Percentiles rank a stretch among this genome's conserved stretches.
Conservation (phyloP, 2,113 vertebrate genomes). For the Burhinus oedicnemus region DNA sequence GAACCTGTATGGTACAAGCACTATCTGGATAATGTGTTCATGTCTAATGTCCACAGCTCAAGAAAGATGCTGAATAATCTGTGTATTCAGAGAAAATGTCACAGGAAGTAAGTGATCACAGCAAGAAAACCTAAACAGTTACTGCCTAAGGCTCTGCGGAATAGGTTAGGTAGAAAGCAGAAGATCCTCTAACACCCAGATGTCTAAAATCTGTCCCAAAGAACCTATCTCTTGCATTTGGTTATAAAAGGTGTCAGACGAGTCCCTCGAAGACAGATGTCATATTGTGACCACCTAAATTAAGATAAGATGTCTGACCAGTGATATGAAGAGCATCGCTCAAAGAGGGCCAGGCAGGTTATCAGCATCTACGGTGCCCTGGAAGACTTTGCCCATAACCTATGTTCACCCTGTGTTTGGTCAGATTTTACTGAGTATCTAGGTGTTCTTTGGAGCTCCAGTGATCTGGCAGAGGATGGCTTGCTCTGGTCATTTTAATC, state of each 20-base stretch:
- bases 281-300: neutral
- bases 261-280: neutral
- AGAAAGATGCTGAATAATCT: neutral
- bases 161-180: neutral
- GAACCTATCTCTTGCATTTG: neutral
- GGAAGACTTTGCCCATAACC: neutral
- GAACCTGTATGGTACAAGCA: neutral
- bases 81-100: neutral
- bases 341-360: neutral
- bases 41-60: neutral
- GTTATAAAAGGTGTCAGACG: neutral
- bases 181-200: neutral
- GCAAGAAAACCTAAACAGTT: neutral
- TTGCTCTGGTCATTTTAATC: neutral
- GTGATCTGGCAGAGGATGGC: neutral
- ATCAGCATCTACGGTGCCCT: neutral
- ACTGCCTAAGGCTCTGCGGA: neutral
- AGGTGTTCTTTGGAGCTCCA: neutral
- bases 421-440: neutral
- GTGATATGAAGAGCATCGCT: rapidly evolving
- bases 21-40: neutral
- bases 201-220: neutral
- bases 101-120: neutral
- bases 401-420: neutral
- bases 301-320: neutral